phyloP scores from a whole-genome alignment of 2,797 vertebrate genomes.

The Amniataba percoides region DNA sequence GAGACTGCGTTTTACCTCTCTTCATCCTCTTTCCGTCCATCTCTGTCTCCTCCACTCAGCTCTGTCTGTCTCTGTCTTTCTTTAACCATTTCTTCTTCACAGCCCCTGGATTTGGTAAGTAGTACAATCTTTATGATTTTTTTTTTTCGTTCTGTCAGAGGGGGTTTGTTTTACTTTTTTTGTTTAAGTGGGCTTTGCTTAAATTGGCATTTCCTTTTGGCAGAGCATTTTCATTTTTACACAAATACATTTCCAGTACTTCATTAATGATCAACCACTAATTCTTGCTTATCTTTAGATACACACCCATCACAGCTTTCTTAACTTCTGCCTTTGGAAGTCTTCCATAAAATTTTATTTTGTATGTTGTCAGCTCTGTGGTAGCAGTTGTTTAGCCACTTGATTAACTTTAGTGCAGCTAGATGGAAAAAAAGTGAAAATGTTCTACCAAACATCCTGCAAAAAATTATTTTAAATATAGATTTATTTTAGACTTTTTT shows the following conservation, averaged over 20 bases:
- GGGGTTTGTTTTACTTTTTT: slow-evolving; percentile 58
- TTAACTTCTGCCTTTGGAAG: slow-evolving; percentile 8
- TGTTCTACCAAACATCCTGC: slow-evolving; percentile 74
- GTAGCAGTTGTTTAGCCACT: slow-evolving; percentile 4
- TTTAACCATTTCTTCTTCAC: slow-evolving; percentile 81
- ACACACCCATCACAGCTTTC: slow-evolving; percentile 1
- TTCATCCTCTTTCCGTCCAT: slow-evolving; percentile 69
- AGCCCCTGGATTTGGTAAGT: slow-evolving; percentile 89
- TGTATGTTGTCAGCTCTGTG: slow-evolving; percentile 11
- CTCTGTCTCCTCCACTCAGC: slow-evolving; percentile 73
- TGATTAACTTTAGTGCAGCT: slow-evolving; percentile 9
- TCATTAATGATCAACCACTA: slow-evolving; percentile 6
- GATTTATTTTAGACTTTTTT: slow-evolving; percentile 27
- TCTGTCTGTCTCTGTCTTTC: slow-evolving; percentile 77
- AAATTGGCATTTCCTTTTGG: slow-evolving; percentile 63
- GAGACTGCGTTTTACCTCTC: slow-evolving; percentile 77
- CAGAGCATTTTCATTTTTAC: slow-evolving; percentile 77
- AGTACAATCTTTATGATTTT: slow-evolving; percentile 87
- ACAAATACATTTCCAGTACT: slow-evolving; percentile 26
- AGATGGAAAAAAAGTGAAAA: slow-evolving; percentile 71
- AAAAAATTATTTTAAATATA: slow-evolving; percentile 36
- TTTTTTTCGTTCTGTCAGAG: slow-evolving; percentile 74
- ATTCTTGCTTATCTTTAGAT: slow-evolving; percentile 28
- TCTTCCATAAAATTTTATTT: neutral
- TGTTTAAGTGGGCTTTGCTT: slow-evolving; percentile 45